These are phyloP conservation scores for Synanthedon vespiformis DNA, from an alignment of 2,888 invertebrate species.

Conservation along the genomic window DNA sequence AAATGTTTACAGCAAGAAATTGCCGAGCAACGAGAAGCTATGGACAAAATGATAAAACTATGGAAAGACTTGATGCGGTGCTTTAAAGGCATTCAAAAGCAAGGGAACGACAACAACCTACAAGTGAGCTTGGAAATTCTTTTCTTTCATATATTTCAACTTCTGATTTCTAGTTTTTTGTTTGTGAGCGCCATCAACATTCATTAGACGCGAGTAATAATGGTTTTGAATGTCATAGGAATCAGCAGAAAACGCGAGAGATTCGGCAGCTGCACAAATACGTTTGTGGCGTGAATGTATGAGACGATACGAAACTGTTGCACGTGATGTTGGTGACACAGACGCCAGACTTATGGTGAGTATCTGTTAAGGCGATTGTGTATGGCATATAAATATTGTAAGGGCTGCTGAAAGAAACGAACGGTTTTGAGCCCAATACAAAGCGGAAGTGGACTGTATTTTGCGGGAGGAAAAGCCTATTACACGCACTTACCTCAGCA, in stretches of 20 bases:
- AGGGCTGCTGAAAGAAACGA: no score
- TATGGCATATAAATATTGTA: no score
- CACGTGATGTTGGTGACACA: slow-evolving; percentile 60
- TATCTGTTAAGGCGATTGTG: background rate
- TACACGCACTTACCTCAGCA: no score
- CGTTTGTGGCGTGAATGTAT: slow-evolving; percentile 62
- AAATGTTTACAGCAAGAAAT: slow-evolving; percentile 50
- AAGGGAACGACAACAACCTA: slow-evolving; percentile 30
- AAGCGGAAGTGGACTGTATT: no score
- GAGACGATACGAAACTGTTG: slow-evolving; percentile 60
- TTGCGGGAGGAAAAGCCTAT: no score
- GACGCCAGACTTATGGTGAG: slow-evolving; percentile 57
- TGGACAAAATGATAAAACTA: slow-evolving; percentile 65
- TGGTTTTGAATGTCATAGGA: slow-evolving; percentile 22
- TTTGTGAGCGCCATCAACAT: no score
- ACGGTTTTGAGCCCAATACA: no score
- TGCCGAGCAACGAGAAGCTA: slow-evolving; percentile 54
- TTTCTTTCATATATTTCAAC: no score
- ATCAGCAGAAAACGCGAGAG: slow-evolving; percentile 34
- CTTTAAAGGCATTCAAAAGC: slow-evolving; percentile 47
- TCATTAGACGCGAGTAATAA: no score
- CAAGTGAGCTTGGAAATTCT: slow-evolving; percentile 22
- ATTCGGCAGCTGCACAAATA: slow-evolving; percentile 53
- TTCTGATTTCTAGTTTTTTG: no score
- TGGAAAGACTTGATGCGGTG: slow-evolving; percentile 64